Percentiles rank a stretch among this genome's conserved stretches.
phyloP scores from a whole-genome alignment of 1,140 invertebrate genomes.

The fruit fly (Drosophila melanogaster) region DNA sequence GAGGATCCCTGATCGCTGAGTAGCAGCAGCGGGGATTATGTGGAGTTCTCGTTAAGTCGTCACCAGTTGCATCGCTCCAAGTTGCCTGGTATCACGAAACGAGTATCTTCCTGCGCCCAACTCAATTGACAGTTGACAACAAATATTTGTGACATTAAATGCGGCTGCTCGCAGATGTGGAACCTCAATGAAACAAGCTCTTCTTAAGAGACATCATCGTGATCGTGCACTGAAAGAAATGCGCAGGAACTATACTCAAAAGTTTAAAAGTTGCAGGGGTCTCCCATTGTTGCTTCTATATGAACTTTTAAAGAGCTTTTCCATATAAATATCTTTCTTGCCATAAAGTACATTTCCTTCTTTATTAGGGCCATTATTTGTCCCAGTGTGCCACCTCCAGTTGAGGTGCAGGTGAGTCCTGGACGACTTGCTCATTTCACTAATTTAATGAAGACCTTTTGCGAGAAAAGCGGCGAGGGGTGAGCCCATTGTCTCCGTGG shows the following conservation, averaged over 20 bases:
- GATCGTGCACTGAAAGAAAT: neutral
- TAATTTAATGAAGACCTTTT: conserved; percentile 83
- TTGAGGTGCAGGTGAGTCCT: conserved; percentile 42
- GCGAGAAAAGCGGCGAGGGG: conserved; percentile 45
- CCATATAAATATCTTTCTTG: neutral
- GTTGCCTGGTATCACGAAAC: conserved; percentile 2
- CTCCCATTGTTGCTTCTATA: no score
- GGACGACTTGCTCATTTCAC: conserved; percentile 73
- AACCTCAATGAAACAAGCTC: conserved; percentile 19
- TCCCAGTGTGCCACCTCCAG: conserved; percentile 15
- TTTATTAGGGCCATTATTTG: neutral
- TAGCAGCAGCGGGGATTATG: conserved; percentile 26
- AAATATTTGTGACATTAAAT: conserved; percentile 82
- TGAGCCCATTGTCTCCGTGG: conserved; percentile 59
- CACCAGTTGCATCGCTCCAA: conserved; percentile 34
- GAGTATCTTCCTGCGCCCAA: conserved; percentile 4
- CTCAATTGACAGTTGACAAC: conserved; percentile 73
- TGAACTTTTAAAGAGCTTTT: neutral
- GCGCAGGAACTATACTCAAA: neutral
- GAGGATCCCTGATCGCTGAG: neutral
- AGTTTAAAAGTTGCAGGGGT: neutral
- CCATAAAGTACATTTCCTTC: neutral
- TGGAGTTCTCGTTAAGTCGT: conserved; percentile 74
- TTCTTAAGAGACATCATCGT: conserved; percentile 1
- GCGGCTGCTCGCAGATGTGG: conserved; percentile 25